A percentile compares a stretch with the other conserved stretches of the same genome.
These are phyloP conservation scores for Alaudala cheleensis DNA, from an alignment of 2,113 vertebrate genomes.

Conservation along the genomic window DNA sequence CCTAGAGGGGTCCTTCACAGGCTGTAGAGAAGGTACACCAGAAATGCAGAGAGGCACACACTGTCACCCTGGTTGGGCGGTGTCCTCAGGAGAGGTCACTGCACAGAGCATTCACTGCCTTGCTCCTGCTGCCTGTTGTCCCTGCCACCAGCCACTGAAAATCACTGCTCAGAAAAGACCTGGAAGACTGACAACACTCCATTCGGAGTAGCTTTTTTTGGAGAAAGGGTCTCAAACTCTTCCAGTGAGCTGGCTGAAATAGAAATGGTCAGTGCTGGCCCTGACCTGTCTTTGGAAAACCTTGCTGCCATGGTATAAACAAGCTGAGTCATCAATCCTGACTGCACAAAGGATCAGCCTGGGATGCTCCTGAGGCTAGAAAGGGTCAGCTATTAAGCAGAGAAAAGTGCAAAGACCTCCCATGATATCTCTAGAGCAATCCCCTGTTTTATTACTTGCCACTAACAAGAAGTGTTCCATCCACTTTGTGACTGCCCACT, in stretches of 20 bases:
- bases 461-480: neutral
- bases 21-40: neutral
- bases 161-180: neutral
- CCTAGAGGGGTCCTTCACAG: neutral
- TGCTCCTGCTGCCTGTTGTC: neutral
- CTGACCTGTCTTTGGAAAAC: neutral
- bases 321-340: neutral
- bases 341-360: neutral
- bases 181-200: rapidly evolving
- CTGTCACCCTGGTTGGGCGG: rapidly evolving
- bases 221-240: neutral
- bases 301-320: neutral
- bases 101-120: neutral
- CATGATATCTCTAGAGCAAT: neutral
- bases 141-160: neutral
- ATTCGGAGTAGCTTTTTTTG: neutral
- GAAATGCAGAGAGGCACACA: neutral
- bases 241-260: neutral
- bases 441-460: neutral
- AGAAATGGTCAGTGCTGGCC: neutral
- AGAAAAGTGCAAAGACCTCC: neutral
- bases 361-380: neutral
- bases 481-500: neutral
- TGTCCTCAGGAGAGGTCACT: neutral
- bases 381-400: neutral